Conservation (phyloP, 2,113 vertebrate genomes). For the Prietella phreatophila region DNA sequence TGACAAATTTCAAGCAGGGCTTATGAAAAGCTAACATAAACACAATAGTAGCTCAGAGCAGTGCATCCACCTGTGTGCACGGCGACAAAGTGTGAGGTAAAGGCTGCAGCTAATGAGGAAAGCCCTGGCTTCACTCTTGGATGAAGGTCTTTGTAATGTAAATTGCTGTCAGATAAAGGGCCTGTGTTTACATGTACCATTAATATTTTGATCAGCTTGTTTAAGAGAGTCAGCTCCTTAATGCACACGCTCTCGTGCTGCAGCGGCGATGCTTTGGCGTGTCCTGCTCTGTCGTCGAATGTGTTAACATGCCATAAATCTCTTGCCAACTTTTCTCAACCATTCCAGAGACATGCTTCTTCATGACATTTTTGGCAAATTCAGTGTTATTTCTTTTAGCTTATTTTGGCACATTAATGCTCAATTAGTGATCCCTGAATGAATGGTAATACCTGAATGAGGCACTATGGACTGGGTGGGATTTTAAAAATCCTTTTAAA, state of each 20-base stretch:
- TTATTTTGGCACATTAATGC: conserved; percentile 72
- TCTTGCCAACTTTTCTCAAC: conserved; percentile 58
- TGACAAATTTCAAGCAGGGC: conserved; percentile 92
- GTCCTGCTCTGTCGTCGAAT: conserved; percentile 71
- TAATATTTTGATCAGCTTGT: conserved; percentile 89
- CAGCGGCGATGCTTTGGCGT: conserved; percentile 69
- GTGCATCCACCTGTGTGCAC: conserved; percentile 85
- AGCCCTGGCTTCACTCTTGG: conserved; percentile 71
- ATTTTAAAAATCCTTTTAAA: conserved; percentile 46
- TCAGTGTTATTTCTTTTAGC: conserved; percentile 69
- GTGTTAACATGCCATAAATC: conserved; percentile 82
- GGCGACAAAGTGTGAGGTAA: conserved; percentile 82
- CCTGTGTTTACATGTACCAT: conserved; percentile 78
- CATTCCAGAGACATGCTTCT: conserved; percentile 64
- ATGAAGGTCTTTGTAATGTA: conserved; percentile 82
- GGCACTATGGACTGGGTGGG: conserved; percentile 36
- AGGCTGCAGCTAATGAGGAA: conserved; percentile 82
- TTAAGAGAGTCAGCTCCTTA: conserved; percentile 85
- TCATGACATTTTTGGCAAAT: conserved; percentile 70
- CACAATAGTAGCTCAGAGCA: conserved; percentile 75
- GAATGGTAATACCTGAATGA: conserved; percentile 49
- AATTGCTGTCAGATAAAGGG: conserved; percentile 84
- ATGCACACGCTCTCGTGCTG: conserved; percentile 79
- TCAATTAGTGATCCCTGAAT: conserved; percentile 64
- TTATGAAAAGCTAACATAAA: conserved; percentile 94